Evolutionary conservation across 2,888 invertebrate species (phyloP).

Genomic region (Halictus quadricinctus): DNA sequence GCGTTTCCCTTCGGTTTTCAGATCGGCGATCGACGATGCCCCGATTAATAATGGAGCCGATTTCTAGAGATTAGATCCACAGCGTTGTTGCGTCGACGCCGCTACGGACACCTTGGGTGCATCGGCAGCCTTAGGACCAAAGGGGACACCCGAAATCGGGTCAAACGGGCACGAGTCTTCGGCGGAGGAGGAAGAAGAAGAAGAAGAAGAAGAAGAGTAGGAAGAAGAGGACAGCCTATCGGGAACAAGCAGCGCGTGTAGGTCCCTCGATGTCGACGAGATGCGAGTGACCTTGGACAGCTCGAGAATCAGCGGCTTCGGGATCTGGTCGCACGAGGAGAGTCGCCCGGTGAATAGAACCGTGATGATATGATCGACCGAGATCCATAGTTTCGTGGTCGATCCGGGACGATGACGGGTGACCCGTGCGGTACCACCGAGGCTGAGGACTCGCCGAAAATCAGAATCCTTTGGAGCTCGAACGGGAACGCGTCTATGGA

Average conservation of each 20-base stretch:
- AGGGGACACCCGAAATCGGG: constrained; percentile 4
- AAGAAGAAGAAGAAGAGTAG: constrained; percentile 7
- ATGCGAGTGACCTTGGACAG: constrained; percentile 49
- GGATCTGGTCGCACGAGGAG: not conserved
- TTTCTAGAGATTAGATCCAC: not conserved
- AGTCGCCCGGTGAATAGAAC: not conserved
- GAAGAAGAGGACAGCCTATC: not conserved
- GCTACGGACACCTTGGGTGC: not conserved
- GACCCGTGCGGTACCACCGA: constrained; percentile 61
- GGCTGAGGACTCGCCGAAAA: constrained; percentile 72
- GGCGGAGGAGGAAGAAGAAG: not conserved
- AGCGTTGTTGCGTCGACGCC: not conserved
- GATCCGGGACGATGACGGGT: constrained; percentile 54
- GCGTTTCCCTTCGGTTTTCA: constrained; percentile 25
- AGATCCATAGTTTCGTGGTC: not conserved
- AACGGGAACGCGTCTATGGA: not conserved
- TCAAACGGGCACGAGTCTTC: constrained; percentile 9
- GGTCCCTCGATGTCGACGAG: constrained; percentile 20
- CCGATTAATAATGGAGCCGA: constrained; percentile 35
- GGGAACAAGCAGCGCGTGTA: not conserved
- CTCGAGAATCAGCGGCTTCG: not conserved
- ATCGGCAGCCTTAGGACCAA: not conserved
- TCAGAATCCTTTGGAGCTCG: constrained; percentile 43
- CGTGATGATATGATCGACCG: constrained; percentile 3
- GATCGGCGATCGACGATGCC: constrained; percentile 41